phyloP scores from a whole-genome alignment of 2,888 invertebrate species.

The Heliconius erato region DNA sequence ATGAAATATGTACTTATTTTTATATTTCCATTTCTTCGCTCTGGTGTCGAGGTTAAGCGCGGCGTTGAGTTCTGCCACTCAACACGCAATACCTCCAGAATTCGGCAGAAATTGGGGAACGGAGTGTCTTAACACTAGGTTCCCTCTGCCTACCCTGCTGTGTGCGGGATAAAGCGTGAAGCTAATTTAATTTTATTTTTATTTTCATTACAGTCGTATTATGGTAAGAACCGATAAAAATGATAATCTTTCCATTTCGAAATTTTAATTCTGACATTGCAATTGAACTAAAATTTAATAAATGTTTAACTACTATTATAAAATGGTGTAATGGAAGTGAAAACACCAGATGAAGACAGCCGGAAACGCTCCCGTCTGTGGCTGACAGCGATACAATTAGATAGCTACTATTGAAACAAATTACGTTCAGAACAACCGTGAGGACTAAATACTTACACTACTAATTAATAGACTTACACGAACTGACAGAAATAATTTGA shows the following conservation, averaged over 20 bases:
- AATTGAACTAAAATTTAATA: constrained; percentile 10
- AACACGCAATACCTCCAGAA: too few relatives aligned
- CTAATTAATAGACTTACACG: constrained; percentile 11
- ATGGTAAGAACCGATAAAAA: too few relatives aligned
- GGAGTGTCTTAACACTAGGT: too few relatives aligned
- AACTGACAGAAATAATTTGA: constrained; percentile 9
- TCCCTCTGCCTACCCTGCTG: too few relatives aligned
- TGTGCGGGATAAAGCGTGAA: too few relatives aligned
- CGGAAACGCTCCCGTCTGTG: constrained; percentile 39
- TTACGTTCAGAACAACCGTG: background rate
- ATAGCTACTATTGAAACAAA: background rate
- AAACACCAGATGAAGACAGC: constrained; percentile 31
- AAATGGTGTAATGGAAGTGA: constrained; percentile 12
- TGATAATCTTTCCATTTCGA: background rate
- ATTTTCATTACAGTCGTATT: too few relatives aligned
- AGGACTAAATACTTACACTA: constrained; percentile 26
- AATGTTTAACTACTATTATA: constrained; percentile 1
- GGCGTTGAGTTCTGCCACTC: too few relatives aligned
- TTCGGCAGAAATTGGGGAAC: too few relatives aligned
- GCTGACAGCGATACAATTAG: constrained; percentile 45
- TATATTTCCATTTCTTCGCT: too few relatives aligned
- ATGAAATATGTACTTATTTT: too few relatives aligned
- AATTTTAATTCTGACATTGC: background rate
- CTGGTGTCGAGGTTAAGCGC: too few relatives aligned
- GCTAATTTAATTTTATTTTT: too few relatives aligned